Evolutionary conservation across 2,113 vertebrate species (phyloP).

Genomic region (Oostethus manadensis): DNA sequence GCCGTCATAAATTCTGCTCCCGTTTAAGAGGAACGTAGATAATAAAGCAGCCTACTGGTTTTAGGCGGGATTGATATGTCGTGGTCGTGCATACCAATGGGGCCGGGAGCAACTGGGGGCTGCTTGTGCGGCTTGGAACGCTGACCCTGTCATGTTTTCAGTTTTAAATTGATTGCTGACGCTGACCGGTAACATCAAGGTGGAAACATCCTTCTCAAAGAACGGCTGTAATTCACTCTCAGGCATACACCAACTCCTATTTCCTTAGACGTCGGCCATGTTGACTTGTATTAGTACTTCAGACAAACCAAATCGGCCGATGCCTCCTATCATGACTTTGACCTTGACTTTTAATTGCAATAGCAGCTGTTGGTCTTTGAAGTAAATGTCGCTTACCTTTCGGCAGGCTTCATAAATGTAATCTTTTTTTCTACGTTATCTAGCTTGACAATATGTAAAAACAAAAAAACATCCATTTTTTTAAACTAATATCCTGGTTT

Average conservation of each 20-base stretch:
- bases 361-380: background rate
- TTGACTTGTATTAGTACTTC: background rate
- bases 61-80: conserved; percentile 6
- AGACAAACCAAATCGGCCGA: background rate
- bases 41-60: background rate
- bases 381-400: background rate
- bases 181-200: background rate
- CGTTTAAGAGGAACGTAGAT: background rate
- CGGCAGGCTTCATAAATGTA: background rate
- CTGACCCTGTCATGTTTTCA: conserved; percentile 2
- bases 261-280: background rate
- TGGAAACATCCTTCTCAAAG: conserved; percentile 1
- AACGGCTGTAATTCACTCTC: background rate
- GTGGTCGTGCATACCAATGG: background rate
- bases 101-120: too few relatives aligned
- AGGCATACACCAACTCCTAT: background rate
- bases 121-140: background rate
- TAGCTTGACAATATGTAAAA: background rate
- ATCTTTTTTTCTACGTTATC: too few relatives aligned
- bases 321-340: background rate
- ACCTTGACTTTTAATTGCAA: background rate
- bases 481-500: too few relatives aligned
- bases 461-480: background rate
- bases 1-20: background rate
- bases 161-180: conserved; percentile 3